Percentiles rank a stretch among this genome's conserved stretches.
These are phyloP conservation scores for Gari tellinella DNA, from an alignment of 2,888 invertebrate genomes.

Conservation along the genomic window DNA sequence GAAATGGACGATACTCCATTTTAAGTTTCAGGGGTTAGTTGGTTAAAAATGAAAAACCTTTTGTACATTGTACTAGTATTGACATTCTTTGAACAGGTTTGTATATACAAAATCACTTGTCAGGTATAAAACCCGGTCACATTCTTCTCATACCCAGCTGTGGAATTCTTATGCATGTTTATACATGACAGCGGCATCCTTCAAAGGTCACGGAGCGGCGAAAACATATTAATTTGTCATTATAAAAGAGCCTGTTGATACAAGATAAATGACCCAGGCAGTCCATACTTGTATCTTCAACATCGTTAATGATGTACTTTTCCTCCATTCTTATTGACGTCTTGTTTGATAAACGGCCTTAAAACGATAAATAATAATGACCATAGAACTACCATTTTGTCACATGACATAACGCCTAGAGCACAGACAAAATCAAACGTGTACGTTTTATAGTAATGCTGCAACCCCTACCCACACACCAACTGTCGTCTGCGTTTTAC, in stretches of 20 bases:
- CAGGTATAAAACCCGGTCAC: background rate
- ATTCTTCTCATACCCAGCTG: background rate
- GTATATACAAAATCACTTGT: background rate
- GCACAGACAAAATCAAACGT: constrained; percentile 8
- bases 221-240: constrained; percentile 53
- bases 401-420: constrained; percentile 26
- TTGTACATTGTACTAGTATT: too few relatives aligned
- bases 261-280: constrained; percentile 42
- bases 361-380: constrained; percentile 53
- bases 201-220: constrained; percentile 27
- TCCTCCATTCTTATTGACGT: constrained; percentile 20
- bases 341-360: constrained; percentile 35
- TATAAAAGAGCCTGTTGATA: constrained; percentile 29
- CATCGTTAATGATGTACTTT: constrained; percentile 39
- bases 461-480: too few relatives aligned
- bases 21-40: too few relatives aligned
- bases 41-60: too few relatives aligned
- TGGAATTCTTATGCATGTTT: constrained; percentile 18
- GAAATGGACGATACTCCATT: too few relatives aligned
- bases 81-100: too few relatives aligned
- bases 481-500: too few relatives aligned
- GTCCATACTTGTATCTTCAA: constrained; percentile 29
- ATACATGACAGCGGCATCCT: constrained; percentile 31
- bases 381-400: constrained; percentile 22
- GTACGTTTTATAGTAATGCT: too few relatives aligned